A percentile compares a stretch with the other conserved stretches of the same genome.
Conservation (phyloP, 2,888 invertebrate species). For the Pristionchus maxplancki region DNA sequence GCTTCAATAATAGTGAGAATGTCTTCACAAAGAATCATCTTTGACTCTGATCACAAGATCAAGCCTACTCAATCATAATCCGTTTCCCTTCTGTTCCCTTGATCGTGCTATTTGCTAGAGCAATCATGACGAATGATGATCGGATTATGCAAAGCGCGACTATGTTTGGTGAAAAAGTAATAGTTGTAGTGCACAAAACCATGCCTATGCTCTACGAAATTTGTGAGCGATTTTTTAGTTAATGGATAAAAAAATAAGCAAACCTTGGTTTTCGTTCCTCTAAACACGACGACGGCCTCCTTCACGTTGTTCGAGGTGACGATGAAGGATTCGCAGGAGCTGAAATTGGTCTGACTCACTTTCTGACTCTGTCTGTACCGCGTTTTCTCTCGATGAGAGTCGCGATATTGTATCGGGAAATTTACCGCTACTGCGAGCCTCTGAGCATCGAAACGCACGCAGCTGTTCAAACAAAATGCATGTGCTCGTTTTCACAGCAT, state of each 20-base stretch:
- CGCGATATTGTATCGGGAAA: no score
- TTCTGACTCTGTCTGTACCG: no score
- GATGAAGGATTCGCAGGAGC: constrained; percentile 59
- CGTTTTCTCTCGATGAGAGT: no score
- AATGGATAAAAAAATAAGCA: no score
- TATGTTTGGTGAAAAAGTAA: no score
- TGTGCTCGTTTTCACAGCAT: no score
- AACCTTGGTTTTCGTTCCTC: constrained; percentile 62
- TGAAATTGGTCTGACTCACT: constrained; percentile 48
- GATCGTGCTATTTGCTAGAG: not conserved
- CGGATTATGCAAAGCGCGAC: not conserved
- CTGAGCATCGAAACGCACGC: not conserved
- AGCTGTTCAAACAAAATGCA: not conserved
- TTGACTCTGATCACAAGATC: not conserved
- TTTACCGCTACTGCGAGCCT: no score
- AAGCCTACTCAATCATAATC: not conserved
- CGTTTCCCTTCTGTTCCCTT: not conserved
- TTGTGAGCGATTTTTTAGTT: no score
- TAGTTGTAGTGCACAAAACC: no score
- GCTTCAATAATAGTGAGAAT: no score
- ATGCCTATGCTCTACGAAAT: no score
- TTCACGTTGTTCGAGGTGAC: constrained; percentile 57
- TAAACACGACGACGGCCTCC: constrained; percentile 64
- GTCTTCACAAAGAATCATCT: no score
- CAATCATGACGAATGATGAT: not conserved